Conservation (phyloP, 1,140 invertebrate genomes). For the Arctopsyche grandis region DNA sequence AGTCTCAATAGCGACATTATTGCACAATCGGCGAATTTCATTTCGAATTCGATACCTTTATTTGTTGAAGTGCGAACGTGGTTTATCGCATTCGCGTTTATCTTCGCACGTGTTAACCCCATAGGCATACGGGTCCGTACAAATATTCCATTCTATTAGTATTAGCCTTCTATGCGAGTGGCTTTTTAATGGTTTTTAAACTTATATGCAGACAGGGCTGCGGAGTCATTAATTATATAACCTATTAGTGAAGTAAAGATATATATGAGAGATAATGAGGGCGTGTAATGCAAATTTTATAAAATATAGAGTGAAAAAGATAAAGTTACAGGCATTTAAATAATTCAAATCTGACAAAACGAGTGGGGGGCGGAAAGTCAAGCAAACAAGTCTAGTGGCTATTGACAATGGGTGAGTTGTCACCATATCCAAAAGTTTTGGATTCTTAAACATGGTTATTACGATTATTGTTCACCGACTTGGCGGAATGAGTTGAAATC, state of each 20-base stretch:
- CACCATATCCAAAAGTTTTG: too few species aligned
- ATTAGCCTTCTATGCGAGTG: not conserved
- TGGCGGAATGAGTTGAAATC: too few species aligned
- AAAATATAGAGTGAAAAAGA: too few species aligned
- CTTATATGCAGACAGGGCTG: not conserved
- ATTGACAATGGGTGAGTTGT: too few species aligned
- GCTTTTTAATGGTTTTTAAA: not conserved
- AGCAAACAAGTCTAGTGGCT: not conserved
- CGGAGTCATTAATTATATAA: not conserved
- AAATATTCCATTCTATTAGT: not conserved
- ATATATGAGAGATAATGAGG: too few species aligned
- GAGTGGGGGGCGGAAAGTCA: too few species aligned
- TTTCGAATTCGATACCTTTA: constrained; percentile 11
- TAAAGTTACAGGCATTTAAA: too few species aligned
- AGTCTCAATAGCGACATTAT: not conserved
- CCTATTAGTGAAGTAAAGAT: too few species aligned
- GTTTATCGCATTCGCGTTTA: constrained; percentile 21
- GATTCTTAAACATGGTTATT: too few species aligned
- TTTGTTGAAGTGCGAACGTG: constrained; percentile 17
- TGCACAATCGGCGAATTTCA: constrained; percentile 11
- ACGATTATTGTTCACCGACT: too few species aligned
- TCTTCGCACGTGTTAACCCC: not conserved
- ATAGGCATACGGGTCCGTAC: not conserved
- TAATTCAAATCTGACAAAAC: too few species aligned
- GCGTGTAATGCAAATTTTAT: too few species aligned